Evolutionary conservation across 2,113 vertebrate species (phyloP).

Genomic region (Odontophorus gujanensis): DNA sequence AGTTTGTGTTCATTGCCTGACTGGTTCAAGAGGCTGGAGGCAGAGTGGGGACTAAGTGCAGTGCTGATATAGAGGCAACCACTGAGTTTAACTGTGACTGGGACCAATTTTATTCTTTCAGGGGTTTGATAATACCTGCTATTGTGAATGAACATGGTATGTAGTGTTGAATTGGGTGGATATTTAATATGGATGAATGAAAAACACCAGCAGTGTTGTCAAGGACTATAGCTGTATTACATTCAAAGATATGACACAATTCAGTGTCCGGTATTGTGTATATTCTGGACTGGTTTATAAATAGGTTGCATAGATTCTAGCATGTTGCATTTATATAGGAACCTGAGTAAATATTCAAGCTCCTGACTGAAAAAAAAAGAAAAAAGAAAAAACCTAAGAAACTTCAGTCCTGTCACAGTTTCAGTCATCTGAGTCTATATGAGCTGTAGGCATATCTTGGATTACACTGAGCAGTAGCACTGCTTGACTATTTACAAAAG

Average conservation of each 20-base stretch:
- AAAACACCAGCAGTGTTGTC: neutral
- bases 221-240: fast-evolving
- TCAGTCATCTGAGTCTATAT: neutral
- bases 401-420: neutral
- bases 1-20: neutral
- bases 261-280: neutral
- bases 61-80: neutral
- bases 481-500: neutral
- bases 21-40: neutral
- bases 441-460: neutral
- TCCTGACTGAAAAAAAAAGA: neutral
- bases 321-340: fast-evolving
- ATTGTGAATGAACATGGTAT: neutral
- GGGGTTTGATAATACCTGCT: neutral
- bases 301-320: neutral
- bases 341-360: neutral
- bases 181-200: neutral
- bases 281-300: neutral
- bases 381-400: neutral
- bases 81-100: neutral
- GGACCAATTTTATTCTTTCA: neutral
- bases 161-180: neutral
- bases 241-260: neutral
- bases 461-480: neutral
- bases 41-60: neutral